Conservation (phyloP, 1,140 invertebrate genomes). For the Heliothis subflexa region DNA sequence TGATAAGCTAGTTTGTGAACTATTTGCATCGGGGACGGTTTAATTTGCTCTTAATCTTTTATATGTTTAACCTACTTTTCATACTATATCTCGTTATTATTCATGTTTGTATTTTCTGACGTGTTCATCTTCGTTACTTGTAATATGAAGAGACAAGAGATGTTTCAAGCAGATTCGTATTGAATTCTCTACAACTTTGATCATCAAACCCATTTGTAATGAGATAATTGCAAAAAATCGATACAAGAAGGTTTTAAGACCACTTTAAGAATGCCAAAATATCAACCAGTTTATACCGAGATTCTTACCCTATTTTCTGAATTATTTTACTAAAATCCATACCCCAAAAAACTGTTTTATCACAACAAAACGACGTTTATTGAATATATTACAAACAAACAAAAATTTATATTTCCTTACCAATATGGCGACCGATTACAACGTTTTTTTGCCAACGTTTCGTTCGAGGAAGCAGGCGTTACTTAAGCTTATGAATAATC, state of each 20-base stretch:
- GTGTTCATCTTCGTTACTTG: no score
- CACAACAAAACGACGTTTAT: not conserved
- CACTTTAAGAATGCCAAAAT: no score
- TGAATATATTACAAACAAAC: conserved; percentile 3
- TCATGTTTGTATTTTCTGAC: no score
- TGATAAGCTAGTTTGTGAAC: conserved; percentile 40
- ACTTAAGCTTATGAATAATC: conserved; percentile 37
- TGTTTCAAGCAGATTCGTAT: no score
- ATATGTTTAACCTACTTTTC: not conserved
- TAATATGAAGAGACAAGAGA: not conserved
- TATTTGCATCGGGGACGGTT: conserved; percentile 17
- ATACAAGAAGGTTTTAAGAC: no score
- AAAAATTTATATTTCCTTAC: conserved; percentile 21
- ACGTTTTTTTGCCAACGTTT: conserved; percentile 2
- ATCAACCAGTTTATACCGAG: no score
- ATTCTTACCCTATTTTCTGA: no score
- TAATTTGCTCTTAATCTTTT: conserved; percentile 27
- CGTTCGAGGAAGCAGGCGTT: conserved; percentile 33
- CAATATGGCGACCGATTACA: conserved; percentile 13
- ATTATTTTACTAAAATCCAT: no score
- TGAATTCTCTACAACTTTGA: no score
- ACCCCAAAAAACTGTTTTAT: not conserved
- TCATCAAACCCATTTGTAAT: no score
- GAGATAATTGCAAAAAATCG: no score
- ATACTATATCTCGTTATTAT: no score